These are phyloP conservation scores for Platypus cylindrus DNA, from an alignment of 2,888 invertebrate species.

Conservation along the genomic window DNA sequence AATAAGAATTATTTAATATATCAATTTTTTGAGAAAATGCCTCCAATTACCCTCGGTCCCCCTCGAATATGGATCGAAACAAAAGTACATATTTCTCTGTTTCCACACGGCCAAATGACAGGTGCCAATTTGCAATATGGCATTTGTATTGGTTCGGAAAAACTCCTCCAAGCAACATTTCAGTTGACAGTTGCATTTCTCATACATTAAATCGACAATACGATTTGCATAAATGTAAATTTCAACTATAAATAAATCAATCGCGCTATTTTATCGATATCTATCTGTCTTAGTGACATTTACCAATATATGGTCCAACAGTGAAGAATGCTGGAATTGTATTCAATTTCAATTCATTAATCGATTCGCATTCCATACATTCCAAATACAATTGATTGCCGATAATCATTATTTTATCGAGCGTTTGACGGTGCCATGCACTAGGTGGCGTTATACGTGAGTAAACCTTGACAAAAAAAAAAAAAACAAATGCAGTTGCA, in stretches of 20 bases:
- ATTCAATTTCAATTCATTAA: conserved; percentile 39
- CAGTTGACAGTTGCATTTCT: conserved; percentile 41
- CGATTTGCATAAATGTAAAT: conserved; percentile 44
- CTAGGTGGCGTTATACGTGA: conserved; percentile 51
- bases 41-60: conserved; percentile 38
- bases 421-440: conserved; percentile 44
- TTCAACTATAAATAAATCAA: conserved; percentile 31
- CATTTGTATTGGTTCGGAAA: conserved; percentile 38
- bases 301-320: conserved; percentile 40
- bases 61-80: conserved; percentile 54
- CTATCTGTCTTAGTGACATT: neutral
- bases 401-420: conserved; percentile 45
- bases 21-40: no score
- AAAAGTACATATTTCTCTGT: conserved; percentile 48
- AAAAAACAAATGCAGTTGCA: conserved; percentile 4
- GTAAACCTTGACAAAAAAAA: conserved; percentile 43
- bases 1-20: no score
- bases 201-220: conserved; percentile 34
- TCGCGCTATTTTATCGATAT: neutral
- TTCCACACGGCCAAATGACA: conserved; percentile 48
- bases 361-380: conserved; percentile 37
- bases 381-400: conserved; percentile 47
- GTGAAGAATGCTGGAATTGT: conserved; percentile 44
- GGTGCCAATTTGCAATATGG: conserved; percentile 46
- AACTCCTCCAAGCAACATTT: conserved; percentile 39